These are phyloP conservation scores for Psittacula echo DNA, from an alignment of 2,797 vertebrate genomes.

Conservation along the genomic window DNA sequence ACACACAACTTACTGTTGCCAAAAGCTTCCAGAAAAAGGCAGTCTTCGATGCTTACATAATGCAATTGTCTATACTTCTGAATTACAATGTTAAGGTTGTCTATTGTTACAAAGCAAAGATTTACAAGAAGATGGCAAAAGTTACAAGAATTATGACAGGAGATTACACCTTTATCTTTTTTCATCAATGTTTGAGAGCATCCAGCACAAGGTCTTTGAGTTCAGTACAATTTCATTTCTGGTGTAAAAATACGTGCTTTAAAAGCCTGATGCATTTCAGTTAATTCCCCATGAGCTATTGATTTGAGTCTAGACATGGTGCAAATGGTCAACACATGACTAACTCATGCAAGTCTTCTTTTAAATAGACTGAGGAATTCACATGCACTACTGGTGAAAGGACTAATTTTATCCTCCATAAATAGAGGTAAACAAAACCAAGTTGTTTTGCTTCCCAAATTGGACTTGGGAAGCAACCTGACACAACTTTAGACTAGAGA, in stretches of 20 bases:
- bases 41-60: background rate
- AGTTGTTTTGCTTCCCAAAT: background rate
- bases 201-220: background rate
- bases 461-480: background rate
- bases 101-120: background rate
- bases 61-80: background rate
- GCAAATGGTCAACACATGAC: rapidly evolving
- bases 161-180: background rate
- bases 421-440: background rate
- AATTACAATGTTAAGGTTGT: background rate
- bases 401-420: background rate
- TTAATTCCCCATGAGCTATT: background rate
- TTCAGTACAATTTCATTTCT: background rate
- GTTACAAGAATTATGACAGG: background rate
- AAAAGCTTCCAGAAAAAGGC: background rate
- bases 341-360: background rate
- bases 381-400: background rate
- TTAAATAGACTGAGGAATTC: background rate
- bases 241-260: background rate
- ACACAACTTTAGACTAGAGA: background rate
- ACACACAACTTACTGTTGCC: no score
- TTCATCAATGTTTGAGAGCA: background rate
- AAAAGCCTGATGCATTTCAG: background rate
- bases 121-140: background rate
- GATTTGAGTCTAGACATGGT: background rate